Evolutionary conservation across 1,140 invertebrate genomes (phyloP).

Genomic region (Conus ventricosus): DNA sequence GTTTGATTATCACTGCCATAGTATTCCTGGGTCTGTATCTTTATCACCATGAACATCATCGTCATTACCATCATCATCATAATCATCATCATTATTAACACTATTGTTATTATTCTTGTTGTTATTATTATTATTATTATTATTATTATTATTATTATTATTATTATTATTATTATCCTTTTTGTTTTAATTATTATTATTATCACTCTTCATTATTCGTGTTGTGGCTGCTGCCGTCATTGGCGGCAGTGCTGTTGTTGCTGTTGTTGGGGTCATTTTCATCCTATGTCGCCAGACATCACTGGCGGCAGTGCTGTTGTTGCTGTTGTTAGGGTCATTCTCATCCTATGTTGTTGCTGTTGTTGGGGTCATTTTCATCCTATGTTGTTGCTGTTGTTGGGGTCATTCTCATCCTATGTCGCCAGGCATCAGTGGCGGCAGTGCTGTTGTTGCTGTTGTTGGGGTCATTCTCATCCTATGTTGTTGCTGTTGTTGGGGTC

Average conservation of each 20-base stretch:
- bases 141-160: slow-evolving; percentile 44
- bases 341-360: not conserved
- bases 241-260: not conserved
- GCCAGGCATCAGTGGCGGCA: slow-evolving; percentile 38
- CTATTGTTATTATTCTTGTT: not conserved
- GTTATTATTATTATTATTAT: slow-evolving; percentile 42
- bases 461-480: too few relatives aligned
- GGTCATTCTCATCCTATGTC: not conserved
- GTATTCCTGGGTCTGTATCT: too few relatives aligned
- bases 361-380: too few relatives aligned
- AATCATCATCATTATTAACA: slow-evolving; percentile 42
- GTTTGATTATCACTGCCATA: too few relatives aligned
- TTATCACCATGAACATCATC: slow-evolving; percentile 46
- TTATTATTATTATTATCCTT: slow-evolving; percentile 24
- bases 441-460: not conserved
- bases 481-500: too few relatives aligned
- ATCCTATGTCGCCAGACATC: too few relatives aligned
- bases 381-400: too few relatives aligned
- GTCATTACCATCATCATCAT: slow-evolving; percentile 47
- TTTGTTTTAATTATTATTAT: slow-evolving; percentile 22
- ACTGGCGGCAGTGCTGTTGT: too few relatives aligned
- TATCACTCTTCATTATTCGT: not conserved
- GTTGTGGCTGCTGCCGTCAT: slow-evolving; percentile 81
- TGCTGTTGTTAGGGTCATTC: too few relatives aligned
- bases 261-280: too few relatives aligned